A percentile compares a stretch with the other conserved stretches of the same genome.
These are phyloP conservation scores for Blastobasis adustella DNA, from an alignment of 2,888 invertebrate species.

Conservation along the genomic window DNA sequence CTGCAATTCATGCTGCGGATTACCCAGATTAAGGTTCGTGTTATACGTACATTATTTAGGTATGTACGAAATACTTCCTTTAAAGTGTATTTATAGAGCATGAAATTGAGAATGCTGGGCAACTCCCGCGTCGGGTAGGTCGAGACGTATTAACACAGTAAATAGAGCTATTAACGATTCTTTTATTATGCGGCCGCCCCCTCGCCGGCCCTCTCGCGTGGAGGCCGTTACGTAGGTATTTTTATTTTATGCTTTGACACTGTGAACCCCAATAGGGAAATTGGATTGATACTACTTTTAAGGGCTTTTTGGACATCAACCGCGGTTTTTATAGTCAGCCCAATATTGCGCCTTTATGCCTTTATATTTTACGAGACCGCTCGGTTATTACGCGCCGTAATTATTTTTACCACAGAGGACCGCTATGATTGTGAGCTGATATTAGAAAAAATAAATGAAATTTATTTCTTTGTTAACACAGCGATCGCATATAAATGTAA, in stretches of 20 bases:
- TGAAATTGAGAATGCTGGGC: too few relatives aligned
- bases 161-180: constrained; percentile 61
- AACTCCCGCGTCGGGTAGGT: too few relatives aligned
- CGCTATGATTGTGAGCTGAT: not conserved
- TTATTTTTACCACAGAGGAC: constrained; percentile 8
- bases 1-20: too few relatives aligned
- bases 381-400: constrained; percentile 28
- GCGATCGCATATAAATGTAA: too few relatives aligned
- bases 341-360: constrained; percentile 60
- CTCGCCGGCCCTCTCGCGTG: constrained; percentile 25
- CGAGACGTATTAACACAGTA: constrained; percentile 31
- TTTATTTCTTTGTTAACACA: too few relatives aligned
- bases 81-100: too few relatives aligned
- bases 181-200: constrained; percentile 48
- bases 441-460: too few relatives aligned
- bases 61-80: too few relatives aligned
- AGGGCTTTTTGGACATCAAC: constrained; percentile 65
- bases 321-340: constrained; percentile 53
- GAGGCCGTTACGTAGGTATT: constrained; percentile 61
- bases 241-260: constrained; percentile 70
- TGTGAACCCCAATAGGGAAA: constrained; percentile 66
- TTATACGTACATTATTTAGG: too few relatives aligned
- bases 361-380: constrained; percentile 49
- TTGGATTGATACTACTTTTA: constrained; percentile 71
- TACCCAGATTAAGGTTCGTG: too few relatives aligned